Evolutionary conservation across 2,888 invertebrate genomes (phyloP).

Genomic region (Antheraea yamamai): DNA sequence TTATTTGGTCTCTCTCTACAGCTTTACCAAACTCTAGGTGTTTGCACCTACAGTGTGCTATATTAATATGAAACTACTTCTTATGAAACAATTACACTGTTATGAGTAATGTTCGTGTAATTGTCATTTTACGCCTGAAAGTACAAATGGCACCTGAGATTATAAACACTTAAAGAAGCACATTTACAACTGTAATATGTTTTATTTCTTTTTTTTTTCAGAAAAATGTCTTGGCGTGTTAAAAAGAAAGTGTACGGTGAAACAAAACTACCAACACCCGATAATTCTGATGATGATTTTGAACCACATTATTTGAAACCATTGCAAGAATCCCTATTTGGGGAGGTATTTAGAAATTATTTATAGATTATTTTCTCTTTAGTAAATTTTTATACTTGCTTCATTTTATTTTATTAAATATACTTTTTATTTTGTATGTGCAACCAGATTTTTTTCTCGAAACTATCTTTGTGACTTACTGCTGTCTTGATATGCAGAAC

Average conservation of each 20-base stretch:
- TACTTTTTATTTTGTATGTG: no score
- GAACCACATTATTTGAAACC: constrained; percentile 40
- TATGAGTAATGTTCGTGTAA: neutral
- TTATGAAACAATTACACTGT: neutral
- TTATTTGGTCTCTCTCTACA: neutral
- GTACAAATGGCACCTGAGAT: no score
- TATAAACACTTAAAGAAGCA: neutral
- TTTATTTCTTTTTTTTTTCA: constrained; percentile 3
- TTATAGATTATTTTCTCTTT: no score
- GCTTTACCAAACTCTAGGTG: neutral
- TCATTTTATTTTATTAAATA: no score
- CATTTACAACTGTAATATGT: neutral
- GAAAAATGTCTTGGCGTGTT: constrained; percentile 38
- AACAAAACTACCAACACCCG: constrained; percentile 35
- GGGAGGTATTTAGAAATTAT: neutral
- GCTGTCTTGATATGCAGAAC: no score
- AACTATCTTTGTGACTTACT: no score
- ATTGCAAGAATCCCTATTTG: constrained; percentile 11
- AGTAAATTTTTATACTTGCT: no score
- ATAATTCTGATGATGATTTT: constrained; percentile 52
- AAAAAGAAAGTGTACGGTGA: constrained; percentile 40
- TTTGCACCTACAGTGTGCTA: neutral
- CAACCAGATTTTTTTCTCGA: no score
- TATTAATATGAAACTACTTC: neutral
- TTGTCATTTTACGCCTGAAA: neutral